These are phyloP conservation scores for Ciona savignyi DNA, from an alignment of 23 tunicate genomes.

Conservation along the genomic window DNA sequence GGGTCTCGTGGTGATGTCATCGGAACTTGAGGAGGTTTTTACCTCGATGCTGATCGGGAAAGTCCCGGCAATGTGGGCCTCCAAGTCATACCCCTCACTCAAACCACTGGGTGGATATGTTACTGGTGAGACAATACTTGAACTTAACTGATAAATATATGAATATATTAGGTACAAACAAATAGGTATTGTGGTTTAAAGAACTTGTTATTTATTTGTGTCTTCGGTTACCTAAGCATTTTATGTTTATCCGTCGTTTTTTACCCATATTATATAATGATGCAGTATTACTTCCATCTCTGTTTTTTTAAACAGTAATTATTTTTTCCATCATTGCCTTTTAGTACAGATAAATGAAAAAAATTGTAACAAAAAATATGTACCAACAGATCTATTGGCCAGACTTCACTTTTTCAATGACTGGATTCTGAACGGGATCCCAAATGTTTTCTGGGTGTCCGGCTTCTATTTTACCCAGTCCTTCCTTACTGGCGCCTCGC, in stretches of 20 bases:
- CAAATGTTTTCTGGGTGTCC: conserved; percentile 77
- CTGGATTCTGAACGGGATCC: conserved; percentile 68
- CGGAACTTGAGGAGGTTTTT: conserved; percentile 64
- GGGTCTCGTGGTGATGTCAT: conserved; percentile 53
- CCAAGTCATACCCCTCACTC: conserved; percentile 75
- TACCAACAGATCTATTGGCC: conserved; percentile 65
- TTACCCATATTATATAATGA: too few relatives aligned
- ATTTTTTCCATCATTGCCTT: too few relatives aligned
- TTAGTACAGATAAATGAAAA: too few relatives aligned
- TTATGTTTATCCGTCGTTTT: too few relatives aligned
- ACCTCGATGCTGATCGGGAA: conserved; percentile 72
- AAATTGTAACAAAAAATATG: too few relatives aligned
- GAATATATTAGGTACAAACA: too few relatives aligned
- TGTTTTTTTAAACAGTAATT: too few relatives aligned
- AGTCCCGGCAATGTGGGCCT: conserved; percentile 75
- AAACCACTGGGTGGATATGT: conserved; percentile 84
- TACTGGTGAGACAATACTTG: conserved; percentile 20
- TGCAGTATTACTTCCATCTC: too few relatives aligned
- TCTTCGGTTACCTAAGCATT: too few relatives aligned
- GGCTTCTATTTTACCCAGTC: conserved; percentile 88
- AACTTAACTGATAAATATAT: too few relatives aligned
- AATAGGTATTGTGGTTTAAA: too few relatives aligned
- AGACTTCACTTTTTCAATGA: conserved; percentile 69
- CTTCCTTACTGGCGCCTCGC: conserved; percentile 77
- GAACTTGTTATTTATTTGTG: too few relatives aligned